phyloP scores from a whole-genome alignment of 1,140 invertebrate species.

The Oryctes rhinoceros region DNA sequence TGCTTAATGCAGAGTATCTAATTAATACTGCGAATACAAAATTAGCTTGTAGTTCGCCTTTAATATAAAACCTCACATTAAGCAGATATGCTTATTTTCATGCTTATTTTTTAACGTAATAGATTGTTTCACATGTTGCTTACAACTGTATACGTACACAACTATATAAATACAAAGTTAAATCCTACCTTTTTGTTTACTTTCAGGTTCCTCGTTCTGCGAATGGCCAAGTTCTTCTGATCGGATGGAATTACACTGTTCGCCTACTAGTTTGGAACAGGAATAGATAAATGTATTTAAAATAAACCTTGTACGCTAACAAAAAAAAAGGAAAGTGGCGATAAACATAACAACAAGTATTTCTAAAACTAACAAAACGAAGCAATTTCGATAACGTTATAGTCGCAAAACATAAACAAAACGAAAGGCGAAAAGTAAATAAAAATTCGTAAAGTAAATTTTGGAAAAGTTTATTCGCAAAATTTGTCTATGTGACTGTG shows the following conservation, averaged over 20 bases:
- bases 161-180: neutral
- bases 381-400: neutral
- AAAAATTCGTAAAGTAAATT: conserved; percentile 17
- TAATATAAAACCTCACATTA: no score
- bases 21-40: no score
- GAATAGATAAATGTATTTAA: neutral
- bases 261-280: conserved; percentile 18
- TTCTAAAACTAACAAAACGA: neutral
- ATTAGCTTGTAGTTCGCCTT: no score
- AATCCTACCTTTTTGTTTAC: conserved; percentile 27
- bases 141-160: neutral
- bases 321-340: neutral
- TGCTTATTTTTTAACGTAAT: no score
- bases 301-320: neutral
- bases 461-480: conserved; percentile 28
- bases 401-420: neutral
- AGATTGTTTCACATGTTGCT: neutral
- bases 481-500: conserved; percentile 1
- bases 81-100: no score
- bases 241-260: neutral
- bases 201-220: neutral
- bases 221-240: no score
- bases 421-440: neutral
- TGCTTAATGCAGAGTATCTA: no score
- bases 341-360: neutral